These are phyloP conservation scores for Drymodes brunneopygia DNA, from an alignment of 2,113 vertebrate species.

Conservation along the genomic window DNA sequence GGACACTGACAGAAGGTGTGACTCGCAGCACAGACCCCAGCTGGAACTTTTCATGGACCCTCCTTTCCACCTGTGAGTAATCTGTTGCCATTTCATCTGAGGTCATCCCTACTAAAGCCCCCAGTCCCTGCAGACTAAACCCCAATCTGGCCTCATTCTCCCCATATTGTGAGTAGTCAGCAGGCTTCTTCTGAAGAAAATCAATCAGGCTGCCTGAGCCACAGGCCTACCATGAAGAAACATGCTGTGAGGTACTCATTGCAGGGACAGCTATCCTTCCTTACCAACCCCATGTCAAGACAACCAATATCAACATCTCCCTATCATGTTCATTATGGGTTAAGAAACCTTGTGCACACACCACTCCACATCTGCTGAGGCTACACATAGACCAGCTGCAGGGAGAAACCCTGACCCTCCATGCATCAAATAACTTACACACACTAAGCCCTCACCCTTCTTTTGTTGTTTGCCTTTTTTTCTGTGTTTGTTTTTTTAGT, in stretches of 20 bases:
- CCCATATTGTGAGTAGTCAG: conserved; percentile 22
- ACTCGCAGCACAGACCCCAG: background rate
- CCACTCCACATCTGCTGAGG: background rate
- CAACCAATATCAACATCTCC: background rate
- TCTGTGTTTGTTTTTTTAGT: background rate
- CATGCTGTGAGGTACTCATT: conserved; percentile 55
- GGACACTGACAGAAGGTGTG: background rate
- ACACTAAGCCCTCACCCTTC: background rate
- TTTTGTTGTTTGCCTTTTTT: background rate
- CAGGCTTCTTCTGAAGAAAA: conserved; percentile 17
- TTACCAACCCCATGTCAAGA: background rate
- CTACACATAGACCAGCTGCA: background rate
- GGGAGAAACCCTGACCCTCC: background rate
- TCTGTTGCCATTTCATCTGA: conserved; percentile 35
- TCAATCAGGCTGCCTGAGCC: conserved; percentile 41
- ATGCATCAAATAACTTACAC: background rate
- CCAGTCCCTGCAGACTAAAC: conserved; percentile 17
- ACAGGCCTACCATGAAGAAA: conserved; percentile 43
- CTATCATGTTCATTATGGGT: background rate
- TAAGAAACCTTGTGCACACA: background rate
- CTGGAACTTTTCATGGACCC: background rate
- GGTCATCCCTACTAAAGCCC: conserved; percentile 10
- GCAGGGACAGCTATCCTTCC: conserved; percentile 64
- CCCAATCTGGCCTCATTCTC: background rate
- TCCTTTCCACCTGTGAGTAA: conserved; percentile 20